Percentiles rank a stretch among this genome's conserved stretches.
Conservation (phyloP, 1,140 invertebrate genomes). For the Callitettix versicolor region DNA sequence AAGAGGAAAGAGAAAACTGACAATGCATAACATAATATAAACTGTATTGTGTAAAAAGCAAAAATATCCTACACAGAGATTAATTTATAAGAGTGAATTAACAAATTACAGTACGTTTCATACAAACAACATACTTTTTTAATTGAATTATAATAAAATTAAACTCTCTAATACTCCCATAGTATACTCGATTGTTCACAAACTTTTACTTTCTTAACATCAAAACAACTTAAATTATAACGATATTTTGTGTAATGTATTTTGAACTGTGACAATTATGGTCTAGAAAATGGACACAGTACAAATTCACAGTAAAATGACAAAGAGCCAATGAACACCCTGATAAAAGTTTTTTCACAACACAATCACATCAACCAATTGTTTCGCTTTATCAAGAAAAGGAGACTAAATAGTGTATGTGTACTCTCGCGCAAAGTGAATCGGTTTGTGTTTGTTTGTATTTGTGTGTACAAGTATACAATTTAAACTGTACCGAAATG, state of each 20-base stretch:
- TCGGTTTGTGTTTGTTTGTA: slow-evolving; percentile 10
- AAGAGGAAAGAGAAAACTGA: slow-evolving; percentile 1
- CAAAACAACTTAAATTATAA: neutral
- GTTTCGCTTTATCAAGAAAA: slow-evolving; percentile 3
- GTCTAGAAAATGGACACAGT: slow-evolving; percentile 15
- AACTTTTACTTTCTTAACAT: neutral
- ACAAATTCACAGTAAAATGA: slow-evolving; percentile 19
- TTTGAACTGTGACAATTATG: slow-evolving; percentile 4
- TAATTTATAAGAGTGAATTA: slow-evolving; percentile 4
- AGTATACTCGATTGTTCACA: slow-evolving; percentile 8
- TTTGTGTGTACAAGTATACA: neutral
- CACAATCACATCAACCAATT: slow-evolving; percentile 13
- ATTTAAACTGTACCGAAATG: neutral
- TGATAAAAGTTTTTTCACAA: slow-evolving; percentile 12
- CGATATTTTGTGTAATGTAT: slow-evolving; percentile 2
- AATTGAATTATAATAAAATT: slow-evolving; percentile 10
- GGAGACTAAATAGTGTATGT: slow-evolving; percentile 7
- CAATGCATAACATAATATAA: neutral
- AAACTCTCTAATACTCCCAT: slow-evolving; percentile 5
- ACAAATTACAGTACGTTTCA: slow-evolving; percentile 11
- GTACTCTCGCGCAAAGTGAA: slow-evolving; percentile 17
- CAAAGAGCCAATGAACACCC: slow-evolving; percentile 17
- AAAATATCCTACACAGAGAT: neutral
- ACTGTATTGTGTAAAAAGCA: neutral
- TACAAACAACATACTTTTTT: slow-evolving; percentile 13